Evolutionary conservation across 2,797 vertebrate species (phyloP).

Genomic region (Pseudochirops cupreus): DNA sequence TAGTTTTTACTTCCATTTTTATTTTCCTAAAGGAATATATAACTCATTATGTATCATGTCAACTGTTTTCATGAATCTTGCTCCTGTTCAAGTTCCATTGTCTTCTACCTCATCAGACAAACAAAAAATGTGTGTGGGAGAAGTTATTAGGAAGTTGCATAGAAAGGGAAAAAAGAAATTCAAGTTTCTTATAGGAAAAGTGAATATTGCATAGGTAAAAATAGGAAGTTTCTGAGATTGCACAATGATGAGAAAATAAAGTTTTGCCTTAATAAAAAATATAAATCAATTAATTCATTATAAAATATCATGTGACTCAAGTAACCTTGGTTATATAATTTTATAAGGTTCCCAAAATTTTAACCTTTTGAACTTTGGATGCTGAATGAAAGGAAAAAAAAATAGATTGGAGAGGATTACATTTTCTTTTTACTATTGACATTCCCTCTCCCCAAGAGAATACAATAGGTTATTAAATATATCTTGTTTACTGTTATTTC

Average conservation of each 20-base stretch:
- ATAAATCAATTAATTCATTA: neutral
- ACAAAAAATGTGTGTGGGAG: neutral
- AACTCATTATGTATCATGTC: slow-evolving; percentile 59
- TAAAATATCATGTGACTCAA: neutral
- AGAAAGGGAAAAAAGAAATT: neutral
- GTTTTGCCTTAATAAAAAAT: neutral
- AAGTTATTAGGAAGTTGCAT: neutral
- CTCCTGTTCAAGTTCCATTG: slow-evolving; percentile 9
- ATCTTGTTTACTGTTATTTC: neutral
- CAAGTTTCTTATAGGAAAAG: neutral
- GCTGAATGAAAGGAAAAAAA: neutral
- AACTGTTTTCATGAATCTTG: slow-evolving; percentile 55
- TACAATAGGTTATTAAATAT: neutral
- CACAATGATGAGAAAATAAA: neutral
- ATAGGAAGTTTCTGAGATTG: neutral
- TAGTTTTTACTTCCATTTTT: neutral
- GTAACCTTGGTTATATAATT: neutral
- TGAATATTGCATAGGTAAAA: neutral
- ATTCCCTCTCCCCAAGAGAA: neutral
- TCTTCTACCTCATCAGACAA: neutral
- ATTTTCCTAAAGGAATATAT: slow-evolving; percentile 53
- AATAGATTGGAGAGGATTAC: neutral
- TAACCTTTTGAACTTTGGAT: neutral
- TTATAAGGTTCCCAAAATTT: neutral
- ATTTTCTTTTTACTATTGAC: neutral